phyloP scores from a whole-genome alignment of 1,140 invertebrate genomes.

The Coptotermes formosanus region DNA sequence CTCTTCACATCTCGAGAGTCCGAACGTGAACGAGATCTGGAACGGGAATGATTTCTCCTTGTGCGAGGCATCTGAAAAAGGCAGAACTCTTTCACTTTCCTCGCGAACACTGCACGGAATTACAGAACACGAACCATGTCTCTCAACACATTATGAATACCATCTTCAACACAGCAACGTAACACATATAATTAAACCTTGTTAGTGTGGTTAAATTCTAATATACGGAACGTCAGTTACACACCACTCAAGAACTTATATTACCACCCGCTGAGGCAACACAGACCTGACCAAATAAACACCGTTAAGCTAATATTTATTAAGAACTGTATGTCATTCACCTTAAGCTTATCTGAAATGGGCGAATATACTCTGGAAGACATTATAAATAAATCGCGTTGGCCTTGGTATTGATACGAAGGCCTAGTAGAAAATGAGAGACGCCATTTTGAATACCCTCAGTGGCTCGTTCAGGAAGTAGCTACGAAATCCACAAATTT shows the following conservation, averaged over 20 bases:
- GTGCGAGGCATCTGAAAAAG: constrained; percentile 32
- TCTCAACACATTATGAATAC: background rate
- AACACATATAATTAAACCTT: background rate
- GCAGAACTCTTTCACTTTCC: background rate
- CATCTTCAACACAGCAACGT: background rate
- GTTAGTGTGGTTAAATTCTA: background rate
- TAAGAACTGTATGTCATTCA: background rate
- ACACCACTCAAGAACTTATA: background rate
- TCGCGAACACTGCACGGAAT: background rate
- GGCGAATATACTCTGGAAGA: background rate
- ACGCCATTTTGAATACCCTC: constrained; percentile 26
- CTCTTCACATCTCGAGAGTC: constrained; percentile 27
- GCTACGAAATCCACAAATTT: background rate
- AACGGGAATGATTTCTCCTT: constrained; percentile 29
- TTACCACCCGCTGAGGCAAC: no score
- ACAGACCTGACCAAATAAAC: no score
- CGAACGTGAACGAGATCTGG: constrained; percentile 27
- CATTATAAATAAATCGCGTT: background rate
- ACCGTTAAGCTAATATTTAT: background rate
- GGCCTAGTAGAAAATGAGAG: background rate
- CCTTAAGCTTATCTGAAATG: background rate
- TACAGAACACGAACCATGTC: background rate
- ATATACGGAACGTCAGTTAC: background rate
- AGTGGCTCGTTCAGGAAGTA: background rate
- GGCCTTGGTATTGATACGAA: background rate